Evolutionary conservation across 2,888 invertebrate genomes (phyloP).

Genomic region (Lordiphosa fenestrarum): DNA sequence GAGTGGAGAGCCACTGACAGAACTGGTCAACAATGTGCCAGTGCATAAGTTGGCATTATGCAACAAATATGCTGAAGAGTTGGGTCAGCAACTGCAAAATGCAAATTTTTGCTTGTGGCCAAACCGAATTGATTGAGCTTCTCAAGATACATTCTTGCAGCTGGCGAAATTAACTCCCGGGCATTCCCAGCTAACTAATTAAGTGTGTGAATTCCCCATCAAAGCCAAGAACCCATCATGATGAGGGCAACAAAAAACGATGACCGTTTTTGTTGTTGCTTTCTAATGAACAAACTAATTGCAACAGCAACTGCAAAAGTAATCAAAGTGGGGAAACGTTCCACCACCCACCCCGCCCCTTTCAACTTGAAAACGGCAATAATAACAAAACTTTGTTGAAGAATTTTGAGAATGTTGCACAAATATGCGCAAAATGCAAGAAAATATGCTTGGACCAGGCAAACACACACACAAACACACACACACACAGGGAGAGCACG

Average conservation of each 20-base stretch:
- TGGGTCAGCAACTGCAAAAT: constrained; percentile 32
- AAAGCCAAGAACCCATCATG: constrained; percentile 7
- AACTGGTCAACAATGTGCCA: constrained; percentile 65
- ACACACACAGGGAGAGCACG: neutral
- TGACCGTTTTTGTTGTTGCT: constrained; percentile 47
- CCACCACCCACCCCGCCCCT: neutral
- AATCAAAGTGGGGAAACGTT: constrained; percentile 53
- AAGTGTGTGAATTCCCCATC: constrained; percentile 73
- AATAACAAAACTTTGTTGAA: constrained; percentile 74
- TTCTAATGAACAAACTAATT: constrained; percentile 75
- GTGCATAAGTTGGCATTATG: constrained; percentile 65
- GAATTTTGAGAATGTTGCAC: constrained; percentile 73
- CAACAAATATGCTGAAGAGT: constrained; percentile 59
- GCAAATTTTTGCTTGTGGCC: constrained; percentile 11
- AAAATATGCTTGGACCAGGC: constrained; percentile 66
- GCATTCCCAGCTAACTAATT: constrained; percentile 59
- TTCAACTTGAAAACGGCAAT: constrained; percentile 54
- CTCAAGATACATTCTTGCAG: neutral
- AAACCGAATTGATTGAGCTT: constrained; percentile 1
- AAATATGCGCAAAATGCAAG: constrained; percentile 75
- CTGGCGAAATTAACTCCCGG: constrained; percentile 13
- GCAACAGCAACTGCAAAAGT: constrained; percentile 69
- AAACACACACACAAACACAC: constrained; percentile 24
- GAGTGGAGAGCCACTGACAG: constrained; percentile 21
- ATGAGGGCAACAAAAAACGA: neutral